A percentile compares a stretch with the other conserved stretches of the same genome.
These are phyloP conservation scores for Petrocephalus schoutedeni DNA, from an alignment of 2,797 vertebrate species.

Conservation along the genomic window DNA sequence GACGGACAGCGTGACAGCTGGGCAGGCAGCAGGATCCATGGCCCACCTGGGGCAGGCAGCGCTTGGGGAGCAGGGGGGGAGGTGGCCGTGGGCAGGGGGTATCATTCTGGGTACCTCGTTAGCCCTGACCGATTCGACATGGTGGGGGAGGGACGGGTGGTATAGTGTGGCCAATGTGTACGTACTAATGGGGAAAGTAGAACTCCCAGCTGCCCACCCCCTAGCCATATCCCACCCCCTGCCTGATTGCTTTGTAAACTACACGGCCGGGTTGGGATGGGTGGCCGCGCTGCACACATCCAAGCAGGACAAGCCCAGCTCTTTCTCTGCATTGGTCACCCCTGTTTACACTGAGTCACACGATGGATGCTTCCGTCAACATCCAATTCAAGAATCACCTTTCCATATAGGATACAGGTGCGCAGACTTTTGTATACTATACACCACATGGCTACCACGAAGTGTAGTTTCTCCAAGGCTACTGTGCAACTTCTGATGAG, in stretches of 20 bases:
- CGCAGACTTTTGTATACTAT: background rate
- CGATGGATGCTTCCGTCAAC: background rate
- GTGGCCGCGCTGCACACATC: background rate
- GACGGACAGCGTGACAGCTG: conserved; percentile 57
- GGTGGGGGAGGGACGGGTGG: background rate
- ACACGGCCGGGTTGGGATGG: background rate
- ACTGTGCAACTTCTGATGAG: background rate
- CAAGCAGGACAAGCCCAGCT: background rate
- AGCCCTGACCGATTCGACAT: conserved; percentile 14
- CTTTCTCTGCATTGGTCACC: background rate
- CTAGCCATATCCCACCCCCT: background rate
- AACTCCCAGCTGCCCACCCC: conserved; percentile 4
- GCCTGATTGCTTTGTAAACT: background rate
- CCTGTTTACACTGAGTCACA: background rate
- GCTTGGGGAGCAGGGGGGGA: conserved; percentile 14
- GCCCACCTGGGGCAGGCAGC: conserved; percentile 29
- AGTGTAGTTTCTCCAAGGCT: background rate
- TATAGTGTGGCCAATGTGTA: background rate
- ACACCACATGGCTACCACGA: background rate
- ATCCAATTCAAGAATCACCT: background rate
- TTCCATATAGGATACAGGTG: background rate
- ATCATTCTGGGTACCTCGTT: conserved; percentile 26
- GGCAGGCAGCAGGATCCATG: conserved; percentile 13
- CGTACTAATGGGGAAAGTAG: conserved; percentile 20
- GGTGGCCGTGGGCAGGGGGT: conserved; percentile 13